Evolutionary conservation across 2,888 invertebrate species (phyloP).

Genomic region (Xestia rhomboidea): DNA sequence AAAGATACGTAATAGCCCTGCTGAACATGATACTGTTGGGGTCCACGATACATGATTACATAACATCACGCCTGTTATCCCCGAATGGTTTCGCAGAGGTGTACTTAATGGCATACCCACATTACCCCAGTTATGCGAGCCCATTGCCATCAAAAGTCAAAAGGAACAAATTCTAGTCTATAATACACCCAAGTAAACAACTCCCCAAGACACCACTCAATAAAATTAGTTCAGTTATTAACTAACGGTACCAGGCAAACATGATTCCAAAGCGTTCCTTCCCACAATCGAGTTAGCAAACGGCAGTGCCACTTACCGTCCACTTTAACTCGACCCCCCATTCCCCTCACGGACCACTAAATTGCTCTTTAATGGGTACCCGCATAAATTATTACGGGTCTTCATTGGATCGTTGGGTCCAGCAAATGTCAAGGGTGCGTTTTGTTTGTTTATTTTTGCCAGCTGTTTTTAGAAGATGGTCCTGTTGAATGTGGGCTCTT

Average conservation of each 20-base stretch:
- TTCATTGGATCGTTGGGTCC: slow-evolving; percentile 51
- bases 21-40: no score
- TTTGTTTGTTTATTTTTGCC: slow-evolving; percentile 46
- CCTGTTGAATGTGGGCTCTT: slow-evolving; percentile 7
- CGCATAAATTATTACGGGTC: slow-evolving; percentile 60
- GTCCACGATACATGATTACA: no score
- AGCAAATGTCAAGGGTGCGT: slow-evolving; percentile 64
- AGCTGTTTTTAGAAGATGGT: slow-evolving; percentile 13
- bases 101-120: not conserved
- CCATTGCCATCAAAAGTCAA: not conserved
- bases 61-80: not conserved
- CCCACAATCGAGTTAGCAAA: slow-evolving; percentile 72
- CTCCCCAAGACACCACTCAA: slow-evolving; percentile 6
- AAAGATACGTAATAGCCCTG: no score
- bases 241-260: slow-evolving; percentile 63
- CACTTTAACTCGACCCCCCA: slow-evolving; percentile 70
- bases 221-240: slow-evolving; percentile 45
- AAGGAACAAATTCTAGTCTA: not conserved
- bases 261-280: slow-evolving; percentile 55
- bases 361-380: slow-evolving; percentile 64
- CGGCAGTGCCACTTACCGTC: slow-evolving; percentile 70
- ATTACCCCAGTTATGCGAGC: not conserved
- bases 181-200: slow-evolving; percentile 1
- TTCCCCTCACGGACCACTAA: slow-evolving; percentile 52
- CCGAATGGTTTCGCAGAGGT: not conserved